Evolutionary conservation across 1,140 invertebrate species (phyloP).

Genomic region (Leptinotarsa defecta): DNA sequence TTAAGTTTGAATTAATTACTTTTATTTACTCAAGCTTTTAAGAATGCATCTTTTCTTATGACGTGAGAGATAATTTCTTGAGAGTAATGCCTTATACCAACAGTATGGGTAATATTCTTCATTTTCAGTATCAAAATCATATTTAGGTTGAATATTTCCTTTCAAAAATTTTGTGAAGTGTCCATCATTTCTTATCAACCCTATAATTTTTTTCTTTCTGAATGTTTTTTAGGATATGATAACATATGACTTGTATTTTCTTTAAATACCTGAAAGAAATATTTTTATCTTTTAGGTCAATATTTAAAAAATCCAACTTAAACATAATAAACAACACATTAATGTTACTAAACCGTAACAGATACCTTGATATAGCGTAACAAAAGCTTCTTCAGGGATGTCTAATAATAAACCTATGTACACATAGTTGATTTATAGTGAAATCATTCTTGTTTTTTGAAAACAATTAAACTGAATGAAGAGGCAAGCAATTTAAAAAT

Average conservation of each 20-base stretch:
- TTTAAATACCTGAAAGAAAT: no score
- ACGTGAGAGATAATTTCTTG: slow-evolving; percentile 37
- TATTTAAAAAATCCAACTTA: no score
- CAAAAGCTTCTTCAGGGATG: no score
- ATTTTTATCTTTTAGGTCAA: no score
- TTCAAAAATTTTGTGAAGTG: slow-evolving; percentile 32
- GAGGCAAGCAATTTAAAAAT: no score
- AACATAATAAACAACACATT: no score
- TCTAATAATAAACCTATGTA: no score
- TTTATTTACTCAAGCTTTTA: background rate
- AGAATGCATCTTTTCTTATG: slow-evolving; percentile 34
- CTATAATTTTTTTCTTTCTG: slow-evolving; percentile 33
- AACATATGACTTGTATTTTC: background rate
- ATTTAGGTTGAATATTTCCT: slow-evolving; percentile 29
- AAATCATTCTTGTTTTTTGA: no score
- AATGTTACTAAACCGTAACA: no score
- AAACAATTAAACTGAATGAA: no score
- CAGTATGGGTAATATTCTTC: slow-evolving; percentile 37
- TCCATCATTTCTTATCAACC: slow-evolving; percentile 26
- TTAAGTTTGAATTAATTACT: background rate
- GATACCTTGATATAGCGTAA: no score
- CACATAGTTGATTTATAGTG: no score
- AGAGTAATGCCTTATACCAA: slow-evolving; percentile 28
- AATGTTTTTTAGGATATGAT: slow-evolving; percentile 34
- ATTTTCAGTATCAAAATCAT: slow-evolving; percentile 12